Conservation (phyloP, 2,113 vertebrate species). For the Nematolebias whitei region DNA sequence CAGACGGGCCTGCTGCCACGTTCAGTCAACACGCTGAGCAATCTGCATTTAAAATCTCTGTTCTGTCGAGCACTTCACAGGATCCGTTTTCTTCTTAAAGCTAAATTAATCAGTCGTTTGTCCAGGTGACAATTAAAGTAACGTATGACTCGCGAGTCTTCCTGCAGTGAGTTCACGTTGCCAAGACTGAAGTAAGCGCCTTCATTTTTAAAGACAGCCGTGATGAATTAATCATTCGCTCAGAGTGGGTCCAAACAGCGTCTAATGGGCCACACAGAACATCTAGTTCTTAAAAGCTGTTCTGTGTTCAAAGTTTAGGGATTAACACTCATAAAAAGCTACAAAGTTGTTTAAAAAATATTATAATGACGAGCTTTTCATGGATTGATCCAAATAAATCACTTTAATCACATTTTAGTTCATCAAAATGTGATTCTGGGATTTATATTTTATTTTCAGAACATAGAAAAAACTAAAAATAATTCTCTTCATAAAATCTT, state of each 20-base stretch:
- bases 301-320: too few relatives aligned
- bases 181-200: constrained; percentile 25
- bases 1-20: constrained; percentile 36
- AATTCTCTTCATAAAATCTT: too few relatives aligned
- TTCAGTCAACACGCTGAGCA: constrained; percentile 26
- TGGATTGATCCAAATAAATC: too few relatives aligned
- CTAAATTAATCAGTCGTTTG: constrained; percentile 2
- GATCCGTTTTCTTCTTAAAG: neutral
- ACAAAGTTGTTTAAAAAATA: too few relatives aligned
- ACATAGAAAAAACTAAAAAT: too few relatives aligned
- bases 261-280: constrained; percentile 39
- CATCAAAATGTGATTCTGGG: too few relatives aligned
- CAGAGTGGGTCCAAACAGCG: constrained; percentile 30
- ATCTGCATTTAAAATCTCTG: constrained; percentile 14
- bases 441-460: too few relatives aligned
- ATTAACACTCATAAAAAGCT: too few relatives aligned
- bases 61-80: neutral
- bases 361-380: too few relatives aligned
- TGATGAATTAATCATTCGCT: constrained; percentile 60
- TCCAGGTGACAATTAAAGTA: constrained; percentile 6
- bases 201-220: constrained; percentile 49
- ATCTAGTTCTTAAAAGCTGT: constrained; percentile 2
- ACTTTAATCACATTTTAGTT: too few relatives aligned
- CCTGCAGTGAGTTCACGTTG: constrained; percentile 11
- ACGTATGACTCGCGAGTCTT: constrained; percentile 1